Evolutionary conservation across 2,888 invertebrate species (phyloP).

Genomic region (Orthonevra nobilis): DNA sequence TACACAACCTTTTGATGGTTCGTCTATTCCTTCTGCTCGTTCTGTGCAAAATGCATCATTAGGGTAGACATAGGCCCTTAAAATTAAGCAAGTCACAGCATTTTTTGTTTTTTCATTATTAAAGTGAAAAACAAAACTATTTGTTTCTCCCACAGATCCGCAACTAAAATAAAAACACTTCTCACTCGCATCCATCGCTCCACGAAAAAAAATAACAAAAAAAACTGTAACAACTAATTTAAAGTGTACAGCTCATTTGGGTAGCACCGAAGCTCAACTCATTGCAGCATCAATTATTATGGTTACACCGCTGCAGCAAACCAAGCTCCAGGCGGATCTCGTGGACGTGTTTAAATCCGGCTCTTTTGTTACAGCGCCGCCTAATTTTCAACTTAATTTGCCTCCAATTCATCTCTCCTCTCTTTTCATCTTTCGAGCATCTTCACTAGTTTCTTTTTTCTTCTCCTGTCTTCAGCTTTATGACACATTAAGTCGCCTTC

Average conservation of each 20-base stretch:
- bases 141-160: conserved; percentile 2
- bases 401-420: conserved; percentile 9
- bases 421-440: background rate
- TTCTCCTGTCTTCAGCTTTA: conserved; percentile 24
- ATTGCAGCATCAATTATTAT: conserved; percentile 9
- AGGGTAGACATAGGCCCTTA: too few relatives aligned
- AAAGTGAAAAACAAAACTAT: background rate
- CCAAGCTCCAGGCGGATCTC: background rate
- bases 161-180: too few relatives aligned
- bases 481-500: conserved; percentile 47
- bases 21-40: too few relatives aligned
- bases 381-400: conserved; percentile 25
- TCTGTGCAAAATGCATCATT: too few relatives aligned
- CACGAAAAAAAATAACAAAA: too few relatives aligned
- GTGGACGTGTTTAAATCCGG: background rate
- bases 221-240: background rate
- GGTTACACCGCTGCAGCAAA: conserved; percentile 2
- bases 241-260: background rate
- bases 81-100: too few relatives aligned
- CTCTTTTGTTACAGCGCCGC: conserved; percentile 14
- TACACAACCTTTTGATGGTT: too few relatives aligned
- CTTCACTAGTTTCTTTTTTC: conserved; percentile 10
- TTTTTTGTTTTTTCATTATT: too few relatives aligned
- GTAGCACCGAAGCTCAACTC: background rate
- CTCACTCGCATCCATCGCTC: too few relatives aligned